Conservation (phyloP, 2,113 vertebrate genomes). For the Pluvianellus socialis region DNA sequence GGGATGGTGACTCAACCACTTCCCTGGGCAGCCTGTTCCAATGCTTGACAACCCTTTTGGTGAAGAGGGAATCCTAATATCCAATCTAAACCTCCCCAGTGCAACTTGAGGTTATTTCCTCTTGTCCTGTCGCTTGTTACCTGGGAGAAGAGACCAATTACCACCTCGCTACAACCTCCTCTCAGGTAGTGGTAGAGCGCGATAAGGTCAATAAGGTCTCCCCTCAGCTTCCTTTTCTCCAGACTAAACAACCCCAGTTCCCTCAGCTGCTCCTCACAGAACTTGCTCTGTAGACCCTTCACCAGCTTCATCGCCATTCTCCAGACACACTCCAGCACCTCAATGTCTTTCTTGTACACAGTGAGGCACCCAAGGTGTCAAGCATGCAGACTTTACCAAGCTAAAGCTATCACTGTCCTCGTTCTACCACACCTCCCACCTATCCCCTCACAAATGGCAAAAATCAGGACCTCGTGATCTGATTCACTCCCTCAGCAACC, state of each 20-base stretch:
- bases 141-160: background rate
- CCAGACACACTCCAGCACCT: background rate
- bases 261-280: background rate
- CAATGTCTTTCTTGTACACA: background rate
- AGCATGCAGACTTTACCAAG: background rate
- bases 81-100: background rate
- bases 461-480: background rate
- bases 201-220: background rate
- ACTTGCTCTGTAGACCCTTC: background rate
- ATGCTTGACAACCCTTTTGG: background rate
- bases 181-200: background rate
- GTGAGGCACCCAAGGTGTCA: background rate
- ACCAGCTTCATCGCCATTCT: background rate
- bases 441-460: background rate
- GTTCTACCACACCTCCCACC: background rate
- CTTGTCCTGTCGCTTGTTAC: background rate
- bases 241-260: background rate
- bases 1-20: background rate
- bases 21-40: background rate
- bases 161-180: background rate
- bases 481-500: background rate
- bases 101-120: background rate
- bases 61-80: background rate
- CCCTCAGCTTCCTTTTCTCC: background rate
- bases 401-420: background rate